Conservation (phyloP, 2,113 vertebrate genomes). For the Psittacula cyanocephala region DNA sequence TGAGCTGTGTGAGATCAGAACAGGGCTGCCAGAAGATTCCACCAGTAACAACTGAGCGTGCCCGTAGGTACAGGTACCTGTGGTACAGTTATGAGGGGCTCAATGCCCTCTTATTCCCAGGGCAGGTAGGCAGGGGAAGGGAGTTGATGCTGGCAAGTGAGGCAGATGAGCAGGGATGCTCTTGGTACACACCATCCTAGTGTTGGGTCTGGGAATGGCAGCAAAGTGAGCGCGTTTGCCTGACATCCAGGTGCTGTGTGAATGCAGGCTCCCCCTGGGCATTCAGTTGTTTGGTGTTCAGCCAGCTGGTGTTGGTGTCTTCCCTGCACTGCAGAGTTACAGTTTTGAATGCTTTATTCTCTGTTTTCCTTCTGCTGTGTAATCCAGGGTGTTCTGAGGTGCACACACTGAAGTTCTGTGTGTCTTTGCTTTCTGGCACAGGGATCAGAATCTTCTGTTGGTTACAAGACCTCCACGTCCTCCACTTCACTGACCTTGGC, state of each 20-base stretch:
- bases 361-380: not conserved
- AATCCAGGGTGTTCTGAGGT: not conserved
- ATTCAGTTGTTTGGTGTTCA: not conserved
- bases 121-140: not conserved
- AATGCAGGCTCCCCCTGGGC: fast-evolving
- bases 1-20: not conserved
- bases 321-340: not conserved
- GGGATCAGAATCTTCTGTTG: not conserved
- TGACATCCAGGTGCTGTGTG: not conserved
- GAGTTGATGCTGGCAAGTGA: not conserved
- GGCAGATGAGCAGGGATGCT: not conserved
- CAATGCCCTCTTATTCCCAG: not conserved
- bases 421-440: not conserved
- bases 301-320: not conserved
- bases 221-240: not conserved
- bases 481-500: not conserved
- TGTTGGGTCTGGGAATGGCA: not conserved
- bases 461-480: not conserved
- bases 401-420: not conserved
- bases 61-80: not conserved
- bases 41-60: fast-evolving
- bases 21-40: not conserved
- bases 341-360: not conserved
- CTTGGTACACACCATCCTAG: not conserved
- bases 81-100: not conserved